Percentiles rank a stretch among this genome's conserved stretches.
phyloP scores from a whole-genome alignment of 2,888 invertebrate genomes.

The Fabriciana adippe region DNA sequence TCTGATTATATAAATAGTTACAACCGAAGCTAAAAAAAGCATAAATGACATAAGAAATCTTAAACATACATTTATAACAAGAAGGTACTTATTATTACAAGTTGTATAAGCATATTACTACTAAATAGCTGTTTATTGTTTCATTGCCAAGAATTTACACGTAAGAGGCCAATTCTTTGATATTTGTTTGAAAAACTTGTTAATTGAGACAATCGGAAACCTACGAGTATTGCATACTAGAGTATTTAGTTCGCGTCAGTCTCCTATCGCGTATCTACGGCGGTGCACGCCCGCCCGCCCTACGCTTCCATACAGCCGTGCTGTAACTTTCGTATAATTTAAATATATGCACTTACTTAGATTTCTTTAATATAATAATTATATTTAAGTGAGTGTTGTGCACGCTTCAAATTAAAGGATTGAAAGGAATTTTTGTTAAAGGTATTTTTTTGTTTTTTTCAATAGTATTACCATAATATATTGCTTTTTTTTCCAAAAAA shows the following conservation, averaged over 20 bases:
- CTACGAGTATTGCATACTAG: constrained; percentile 13
- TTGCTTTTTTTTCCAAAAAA: not conserved
- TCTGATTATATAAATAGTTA: too few species aligned
- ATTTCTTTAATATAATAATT: not conserved
- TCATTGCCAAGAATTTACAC: constrained; percentile 40
- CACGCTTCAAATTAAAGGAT: constrained; percentile 21
- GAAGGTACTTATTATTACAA: not conserved
- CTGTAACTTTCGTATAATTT: constrained; percentile 8
- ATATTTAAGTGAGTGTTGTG: constrained; percentile 23
- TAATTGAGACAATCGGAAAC: constrained; percentile 35
- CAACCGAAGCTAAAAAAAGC: too few species aligned
- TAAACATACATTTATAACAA: too few species aligned
- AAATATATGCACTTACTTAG: constrained; percentile 9
- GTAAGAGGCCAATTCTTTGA: constrained; percentile 33
- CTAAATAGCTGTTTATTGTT: constrained; percentile 17
- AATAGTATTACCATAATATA: not conserved
- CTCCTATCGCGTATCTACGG: constrained; percentile 50
- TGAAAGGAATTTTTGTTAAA: constrained; percentile 23
- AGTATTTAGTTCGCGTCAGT: constrained; percentile 36
- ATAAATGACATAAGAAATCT: too few species aligned
- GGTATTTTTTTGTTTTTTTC: constrained; percentile 16
- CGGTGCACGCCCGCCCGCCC: constrained; percentile 61
- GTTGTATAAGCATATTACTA: not conserved
- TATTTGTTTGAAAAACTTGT: constrained; percentile 33
- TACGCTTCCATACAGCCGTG: constrained; percentile 7